phyloP scores from a whole-genome alignment of 1,140 invertebrate genomes.

The Atta cephalotes region DNA sequence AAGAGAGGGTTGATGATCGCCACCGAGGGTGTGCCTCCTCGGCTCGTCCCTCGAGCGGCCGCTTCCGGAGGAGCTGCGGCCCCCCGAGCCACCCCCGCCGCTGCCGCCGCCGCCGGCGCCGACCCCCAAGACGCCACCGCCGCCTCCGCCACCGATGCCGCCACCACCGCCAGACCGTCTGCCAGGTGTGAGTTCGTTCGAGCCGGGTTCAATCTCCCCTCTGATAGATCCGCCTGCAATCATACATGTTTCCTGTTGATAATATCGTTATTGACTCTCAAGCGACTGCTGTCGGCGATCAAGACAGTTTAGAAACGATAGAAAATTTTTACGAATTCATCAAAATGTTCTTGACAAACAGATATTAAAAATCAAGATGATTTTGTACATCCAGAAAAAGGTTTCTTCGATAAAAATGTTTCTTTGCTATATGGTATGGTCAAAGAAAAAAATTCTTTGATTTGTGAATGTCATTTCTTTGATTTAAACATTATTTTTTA shows the following conservation, averaged over 20 bases:
- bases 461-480: too few relatives aligned
- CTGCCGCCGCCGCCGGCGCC: slow-evolving; percentile 56
- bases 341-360: not conserved
- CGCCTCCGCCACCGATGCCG: slow-evolving; percentile 74
- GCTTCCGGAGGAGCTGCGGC: slow-evolving; percentile 83
- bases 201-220: slow-evolving; percentile 81
- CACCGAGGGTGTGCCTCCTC: slow-evolving; percentile 89
- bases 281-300: not conserved
- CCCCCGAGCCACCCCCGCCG: slow-evolving; percentile 77
- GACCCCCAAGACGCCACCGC: slow-evolving; percentile 74
- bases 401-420: too few relatives aligned
- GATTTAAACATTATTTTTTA: too few relatives aligned
- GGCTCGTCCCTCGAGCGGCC: slow-evolving; percentile 89
- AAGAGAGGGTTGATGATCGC: slow-evolving; percentile 87
- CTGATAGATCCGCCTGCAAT: slow-evolving; percentile 82
- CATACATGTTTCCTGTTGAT: slow-evolving; percentile 28
- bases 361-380: not conserved
- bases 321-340: not conserved
- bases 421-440: too few relatives aligned
- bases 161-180: slow-evolving; percentile 71
- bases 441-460: too few relatives aligned
- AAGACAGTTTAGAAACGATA: not conserved
- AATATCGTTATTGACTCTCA: not conserved
- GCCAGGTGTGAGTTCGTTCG: slow-evolving; percentile 82
- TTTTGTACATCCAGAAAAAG: too few relatives aligned